Base-by-base conservation (phyloP, 1,140 invertebrate genomes). In the Mycetomoellerius zeteki region DNA sequence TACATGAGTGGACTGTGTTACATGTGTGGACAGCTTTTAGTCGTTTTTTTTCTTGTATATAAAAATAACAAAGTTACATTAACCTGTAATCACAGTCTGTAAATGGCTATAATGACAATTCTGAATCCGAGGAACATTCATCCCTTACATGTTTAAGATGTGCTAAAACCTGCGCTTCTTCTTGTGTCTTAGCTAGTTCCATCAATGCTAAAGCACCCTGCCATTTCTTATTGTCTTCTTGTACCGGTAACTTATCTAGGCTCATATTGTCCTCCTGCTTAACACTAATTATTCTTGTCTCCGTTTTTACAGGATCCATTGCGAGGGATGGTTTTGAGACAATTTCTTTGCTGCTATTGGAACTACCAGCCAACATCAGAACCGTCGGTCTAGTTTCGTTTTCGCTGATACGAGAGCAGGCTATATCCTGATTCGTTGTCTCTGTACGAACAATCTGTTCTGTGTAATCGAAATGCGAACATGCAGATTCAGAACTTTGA, bases 121-220 rank as follows among this genome's bases (percentile, higher is more conserved):
- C 89, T 60, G 86, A 81, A 72, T 77, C 90, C 71, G 86, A 24
- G 24, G 27, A 77, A 24, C 88, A 88, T 27, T 88, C 58, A 19
- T 92, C 87, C 37, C 86, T 84, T 37, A 52, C 14, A 60, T 90
- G 87, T 6, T 89, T 88, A 27, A 91, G 56, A 76, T 77, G 3
- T 8, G 21, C 86, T 16, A 92, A 60, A 60, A 84, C 75, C 78
- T 88, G 87, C 27, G 90, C 90, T 77, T 93, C 91, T 82, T 94
- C 92, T 87, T 95, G 93, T 71, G 92, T 94, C 87, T 95, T 95
- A 6, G 96, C 95, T 33, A 97, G 92, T 93, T 97, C 96, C 93
- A 97, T 97, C 0, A 97, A 93, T 47, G 97, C 97, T 86, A 97
- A 95, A 33, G 97, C 97, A 30, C 97, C 96, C 19, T 96, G 90